Conservation (phyloP, 1,140 invertebrate species). For the Lithobius niger region DNA sequence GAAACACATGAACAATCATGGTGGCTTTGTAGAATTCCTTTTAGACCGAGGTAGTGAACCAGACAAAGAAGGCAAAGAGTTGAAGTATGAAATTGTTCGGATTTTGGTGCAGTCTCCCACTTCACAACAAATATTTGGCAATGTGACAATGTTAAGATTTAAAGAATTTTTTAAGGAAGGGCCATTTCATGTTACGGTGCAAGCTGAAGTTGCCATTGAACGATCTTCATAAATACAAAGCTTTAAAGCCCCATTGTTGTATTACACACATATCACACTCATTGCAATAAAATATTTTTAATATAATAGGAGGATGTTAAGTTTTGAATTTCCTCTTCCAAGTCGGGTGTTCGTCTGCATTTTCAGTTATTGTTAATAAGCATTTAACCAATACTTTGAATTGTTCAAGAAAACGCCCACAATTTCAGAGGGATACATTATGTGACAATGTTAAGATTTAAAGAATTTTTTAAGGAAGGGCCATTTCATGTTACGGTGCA, state of each 20-base stretch:
- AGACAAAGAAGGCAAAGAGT: constrained; percentile 49
- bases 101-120: constrained; percentile 44
- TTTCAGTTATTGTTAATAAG: too few species aligned
- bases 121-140: constrained; percentile 43
- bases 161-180: constrained; percentile 53
- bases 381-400: too few species aligned
- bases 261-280: too few species aligned
- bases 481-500: constrained; percentile 50
- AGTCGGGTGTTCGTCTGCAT: too few species aligned
- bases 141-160: constrained; percentile 42
- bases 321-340: too few species aligned
- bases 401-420: too few species aligned
- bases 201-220: constrained; percentile 53
- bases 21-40: constrained; percentile 59
- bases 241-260: too few species aligned
- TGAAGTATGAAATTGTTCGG: constrained; percentile 55
- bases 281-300: too few species aligned
- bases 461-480: constrained; percentile 52
- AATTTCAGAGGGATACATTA: too few species aligned
- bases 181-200: constrained; percentile 48
- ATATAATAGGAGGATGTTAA: too few species aligned
- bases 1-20: constrained; percentile 38
- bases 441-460: constrained; percentile 42
- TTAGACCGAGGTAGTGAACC: constrained; percentile 51
- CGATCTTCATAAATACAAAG: constrained; percentile 24